Evolutionary conservation across 2,888 invertebrate genomes (phyloP), one percentile per base, ranked within the genome.

Genomic region (Acleris holmiana): DNA sequence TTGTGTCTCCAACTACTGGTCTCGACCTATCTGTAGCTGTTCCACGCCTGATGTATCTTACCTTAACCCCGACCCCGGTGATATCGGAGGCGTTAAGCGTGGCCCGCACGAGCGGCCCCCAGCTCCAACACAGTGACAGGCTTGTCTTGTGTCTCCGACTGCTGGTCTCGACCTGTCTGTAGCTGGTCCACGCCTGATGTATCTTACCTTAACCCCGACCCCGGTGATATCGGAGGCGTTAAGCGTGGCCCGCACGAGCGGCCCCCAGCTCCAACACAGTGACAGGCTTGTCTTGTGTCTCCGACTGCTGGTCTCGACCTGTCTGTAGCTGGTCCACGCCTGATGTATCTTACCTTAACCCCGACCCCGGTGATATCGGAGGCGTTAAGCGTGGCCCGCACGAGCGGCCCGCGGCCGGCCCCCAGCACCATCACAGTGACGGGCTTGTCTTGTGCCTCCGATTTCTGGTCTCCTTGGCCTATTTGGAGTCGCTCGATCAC

Each of bases 361-460:
- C 94, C 94, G 29, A 95, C 93, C 44, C 95, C 93, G 0, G 97
- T 95, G 71, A 95, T 94, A 71, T 94, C 97, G 93, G 94, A 92
- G 8, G 99, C 99, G 83, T 96, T 96, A 2, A 99, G 86, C 56
- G 97, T 94, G n/a, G 98, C 97, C 73, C 97, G 94, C 2, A 99
- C 98, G 58, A 99, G 89, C 0, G 99, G 99, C 0, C 99, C 99
- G 76, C 99, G 93, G 1, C 99, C 99, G 50, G 98, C 99, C 13
- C 98, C 98, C 35, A 99, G 94, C 13, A 99, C 96, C 96, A 98
- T 98, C 21, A 98, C 93, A 60, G 96, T 91, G 13, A 93, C 80
- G 13, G 82, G 78, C 66, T 64, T 70, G 58, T 61, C 68, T 53
- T 23, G 35, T 25, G 49, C 70, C 65, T 57, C 66, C 2, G 18